Evolutionary conservation across 2,888 invertebrate species (phyloP).

Genomic region (Silvanus unidentatus): DNA sequence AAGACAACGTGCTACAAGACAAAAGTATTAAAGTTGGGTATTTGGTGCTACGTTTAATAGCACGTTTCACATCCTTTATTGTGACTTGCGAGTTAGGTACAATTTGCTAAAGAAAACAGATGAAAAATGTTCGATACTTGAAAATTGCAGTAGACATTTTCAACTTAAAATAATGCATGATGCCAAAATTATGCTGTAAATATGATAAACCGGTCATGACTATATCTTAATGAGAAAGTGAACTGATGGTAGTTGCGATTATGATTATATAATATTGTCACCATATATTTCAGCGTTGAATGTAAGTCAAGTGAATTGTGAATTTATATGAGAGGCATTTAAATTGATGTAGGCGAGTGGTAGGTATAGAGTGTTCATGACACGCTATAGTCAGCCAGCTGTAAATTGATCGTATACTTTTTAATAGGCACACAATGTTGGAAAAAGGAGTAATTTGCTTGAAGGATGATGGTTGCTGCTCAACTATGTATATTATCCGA

Average conservation of each 20-base stretch:
- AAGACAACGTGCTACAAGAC: too few species aligned
- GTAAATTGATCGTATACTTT: slow-evolving; percentile 19
- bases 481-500: slow-evolving; percentile 5
- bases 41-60: too few species aligned
- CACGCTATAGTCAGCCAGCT: slow-evolving; percentile 14
- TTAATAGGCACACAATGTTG: slow-evolving; percentile 12
- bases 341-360: slow-evolving; percentile 9
- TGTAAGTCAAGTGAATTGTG: slow-evolving; percentile 12
- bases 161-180: too few species aligned
- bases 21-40: too few species aligned
- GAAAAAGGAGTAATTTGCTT: slow-evolving; percentile 14
- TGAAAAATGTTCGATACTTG: too few species aligned
- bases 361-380: slow-evolving; percentile 14
- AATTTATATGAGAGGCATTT: slow-evolving; percentile 11
- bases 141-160: too few species aligned
- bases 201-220: too few species aligned
- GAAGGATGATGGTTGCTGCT: slow-evolving; percentile 9
- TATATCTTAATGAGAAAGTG: too few species aligned
- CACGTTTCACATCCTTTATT: too few species aligned
- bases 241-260: slow-evolving; percentile 4
- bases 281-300: slow-evolving; percentile 9
- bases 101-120: too few species aligned
- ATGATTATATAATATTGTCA: slow-evolving; percentile 8
- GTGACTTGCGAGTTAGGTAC: too few species aligned
- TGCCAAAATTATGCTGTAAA: too few species aligned